Percentiles rank a stretch among this genome's conserved stretches.
These are phyloP conservation scores for Malurus leucopterus DNA, from an alignment of 2,797 vertebrate genomes.

Conservation along the genomic window DNA sequence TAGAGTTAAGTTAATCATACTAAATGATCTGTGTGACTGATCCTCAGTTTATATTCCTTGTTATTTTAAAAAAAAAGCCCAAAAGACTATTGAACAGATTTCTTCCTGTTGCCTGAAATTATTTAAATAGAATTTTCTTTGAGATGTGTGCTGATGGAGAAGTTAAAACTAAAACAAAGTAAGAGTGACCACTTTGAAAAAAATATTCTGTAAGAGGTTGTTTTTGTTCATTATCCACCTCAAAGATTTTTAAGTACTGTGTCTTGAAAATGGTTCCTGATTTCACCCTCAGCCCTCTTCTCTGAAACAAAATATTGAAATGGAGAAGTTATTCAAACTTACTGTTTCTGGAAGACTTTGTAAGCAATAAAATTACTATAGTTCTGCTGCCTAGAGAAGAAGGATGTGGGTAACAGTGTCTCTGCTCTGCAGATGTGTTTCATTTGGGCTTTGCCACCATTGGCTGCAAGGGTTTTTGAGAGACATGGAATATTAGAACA, in stretches of 20 bases:
- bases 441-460: constrained; percentile 2
- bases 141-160: not conserved
- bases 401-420: constrained; percentile 43
- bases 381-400: constrained; percentile 21
- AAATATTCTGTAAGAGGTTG: not conserved
- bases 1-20: not conserved
- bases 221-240: not conserved
- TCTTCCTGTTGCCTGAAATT: not conserved
- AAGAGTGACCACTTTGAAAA: not conserved
- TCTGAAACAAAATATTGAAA: constrained; percentile 20
- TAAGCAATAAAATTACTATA: constrained; percentile 28
- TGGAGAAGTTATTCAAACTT: constrained; percentile 5
- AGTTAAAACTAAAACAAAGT: not conserved
- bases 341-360: constrained; percentile 29
- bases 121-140: not conserved
- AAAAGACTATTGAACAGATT: not conserved
- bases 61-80: not conserved
- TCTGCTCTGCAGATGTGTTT: constrained; percentile 58
- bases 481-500: constrained; percentile 21
- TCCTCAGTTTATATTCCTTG: not conserved
- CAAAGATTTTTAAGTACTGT: not conserved
- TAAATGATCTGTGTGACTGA: not conserved
- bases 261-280: not conserved
- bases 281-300: not conserved
- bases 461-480: constrained; percentile 22